These are phyloP conservation scores for Eulemur albifrons DNA, from an alignment of 2,797 vertebrate species.

Conservation along the genomic window DNA sequence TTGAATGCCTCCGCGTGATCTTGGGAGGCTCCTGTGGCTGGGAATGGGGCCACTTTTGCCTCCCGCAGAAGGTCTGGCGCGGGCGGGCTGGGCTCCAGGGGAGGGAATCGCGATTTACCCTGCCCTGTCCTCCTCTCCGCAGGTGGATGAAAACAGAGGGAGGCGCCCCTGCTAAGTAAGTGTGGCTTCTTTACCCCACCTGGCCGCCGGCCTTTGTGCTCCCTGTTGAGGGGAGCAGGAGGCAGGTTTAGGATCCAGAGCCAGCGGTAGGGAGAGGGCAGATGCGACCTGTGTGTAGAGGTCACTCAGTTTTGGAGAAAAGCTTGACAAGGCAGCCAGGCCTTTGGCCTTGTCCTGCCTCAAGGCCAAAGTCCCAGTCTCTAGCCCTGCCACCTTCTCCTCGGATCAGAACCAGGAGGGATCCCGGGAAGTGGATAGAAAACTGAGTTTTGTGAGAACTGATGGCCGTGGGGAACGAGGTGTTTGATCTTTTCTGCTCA, in stretches of 20 bases:
- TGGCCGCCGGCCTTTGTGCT: neutral
- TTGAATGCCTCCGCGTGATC: neutral
- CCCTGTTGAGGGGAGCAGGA: neutral
- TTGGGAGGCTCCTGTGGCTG: neutral
- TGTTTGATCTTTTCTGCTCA: neutral
- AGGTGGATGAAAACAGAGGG: slow-evolving; percentile 97
- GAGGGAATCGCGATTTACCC: neutral
- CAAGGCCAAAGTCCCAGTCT: neutral
- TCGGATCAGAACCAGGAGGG: neutral
- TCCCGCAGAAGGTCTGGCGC: neutral
- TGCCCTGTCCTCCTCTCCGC: slow-evolving; percentile 61
- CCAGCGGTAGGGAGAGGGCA: neutral
- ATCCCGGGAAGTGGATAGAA: neutral
- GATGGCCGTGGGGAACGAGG: neutral
- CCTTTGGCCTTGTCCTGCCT: neutral
- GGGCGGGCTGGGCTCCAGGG: neutral
- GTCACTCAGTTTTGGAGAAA: neutral
- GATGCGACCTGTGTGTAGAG: neutral
- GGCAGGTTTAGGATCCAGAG: neutral
- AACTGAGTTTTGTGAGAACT: neutral
- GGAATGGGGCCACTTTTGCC: neutral
- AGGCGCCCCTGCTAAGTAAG: slow-evolving; percentile 93
- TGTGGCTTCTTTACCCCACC: neutral
- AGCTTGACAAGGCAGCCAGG: neutral
- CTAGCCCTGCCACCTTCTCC: neutral